Percentiles rank a stretch among this genome's conserved stretches.
Conservation (phyloP, 2,113 vertebrate genomes). For the Pyrgilauda ruficollis region DNA sequence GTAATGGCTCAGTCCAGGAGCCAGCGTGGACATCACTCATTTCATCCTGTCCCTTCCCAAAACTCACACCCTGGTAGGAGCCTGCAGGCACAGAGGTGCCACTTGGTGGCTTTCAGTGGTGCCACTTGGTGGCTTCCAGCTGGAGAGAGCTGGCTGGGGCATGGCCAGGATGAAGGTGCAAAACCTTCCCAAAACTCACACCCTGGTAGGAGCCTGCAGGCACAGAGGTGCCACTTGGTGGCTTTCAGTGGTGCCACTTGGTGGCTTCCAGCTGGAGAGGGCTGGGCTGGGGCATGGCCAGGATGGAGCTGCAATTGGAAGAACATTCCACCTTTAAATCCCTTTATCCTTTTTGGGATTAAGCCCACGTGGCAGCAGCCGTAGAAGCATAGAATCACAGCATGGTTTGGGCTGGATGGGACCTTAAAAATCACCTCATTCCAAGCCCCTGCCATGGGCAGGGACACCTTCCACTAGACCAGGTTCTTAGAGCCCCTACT, state of each 20-base stretch:
- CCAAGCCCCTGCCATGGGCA: not conserved
- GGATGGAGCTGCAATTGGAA: not conserved
- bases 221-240: not conserved
- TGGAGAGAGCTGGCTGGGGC: not conserved
- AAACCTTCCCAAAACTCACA: not conserved
- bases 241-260: not conserved
- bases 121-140: not conserved
- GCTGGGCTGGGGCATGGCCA: not conserved
- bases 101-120: not conserved
- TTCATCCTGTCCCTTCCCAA: not conserved
- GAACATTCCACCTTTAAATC: not conserved
- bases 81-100: not conserved
- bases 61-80: not conserved
- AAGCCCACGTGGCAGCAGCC: not conserved
- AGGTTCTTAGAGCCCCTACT: not conserved
- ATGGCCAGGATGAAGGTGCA: not conserved
- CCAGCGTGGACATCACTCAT: not conserved
- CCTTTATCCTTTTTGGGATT: not conserved
- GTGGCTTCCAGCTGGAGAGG: not conserved
- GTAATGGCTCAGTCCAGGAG: not conserved
- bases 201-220: not conserved
- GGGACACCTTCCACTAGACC: not conserved
- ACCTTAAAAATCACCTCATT: not conserved
- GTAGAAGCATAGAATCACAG: fast-evolving
- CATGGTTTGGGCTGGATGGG: not conserved